Percentiles rank a stretch among this genome's conserved stretches.
Evolutionary conservation across 23 tunicate genomes (phyloP).

Genomic region (Corella eumyota): DNA sequence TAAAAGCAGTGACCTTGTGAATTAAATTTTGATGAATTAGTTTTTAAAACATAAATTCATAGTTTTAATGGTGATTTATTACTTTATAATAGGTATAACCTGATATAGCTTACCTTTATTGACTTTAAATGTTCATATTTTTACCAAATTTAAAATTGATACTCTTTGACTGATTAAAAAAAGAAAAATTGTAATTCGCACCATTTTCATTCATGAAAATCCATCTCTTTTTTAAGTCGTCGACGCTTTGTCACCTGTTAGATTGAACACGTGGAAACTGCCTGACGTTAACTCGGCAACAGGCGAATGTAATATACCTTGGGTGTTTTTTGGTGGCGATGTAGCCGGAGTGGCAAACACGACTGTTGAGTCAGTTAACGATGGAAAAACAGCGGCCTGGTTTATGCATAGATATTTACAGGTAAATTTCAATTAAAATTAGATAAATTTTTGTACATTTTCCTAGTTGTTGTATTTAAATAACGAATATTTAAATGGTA

Average conservation of each 20-base stretch:
- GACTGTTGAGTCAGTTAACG: slow-evolving; percentile 98
- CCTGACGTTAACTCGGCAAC: slow-evolving; percentile 79
- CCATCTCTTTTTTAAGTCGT: too few species aligned
- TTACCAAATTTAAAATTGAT: too few species aligned
- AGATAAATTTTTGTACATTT: background rate
- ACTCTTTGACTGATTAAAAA: background rate
- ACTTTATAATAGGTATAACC: too few species aligned
- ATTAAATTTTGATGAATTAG: too few species aligned
- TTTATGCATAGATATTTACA: slow-evolving; percentile 92
- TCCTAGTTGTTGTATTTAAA: background rate
- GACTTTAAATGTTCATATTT: too few species aligned
- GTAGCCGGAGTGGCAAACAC: slow-evolving; percentile 86
- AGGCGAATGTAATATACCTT: slow-evolving; percentile 47
- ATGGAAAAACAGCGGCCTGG: slow-evolving; percentile 94
- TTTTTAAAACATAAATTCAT: too few species aligned
- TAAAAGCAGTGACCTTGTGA: too few species aligned
- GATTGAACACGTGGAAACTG: slow-evolving; percentile 75
- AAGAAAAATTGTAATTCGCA: background rate
- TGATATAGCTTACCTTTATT: too few species aligned
- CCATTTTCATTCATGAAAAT: background rate
- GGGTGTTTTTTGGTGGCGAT: slow-evolving; percentile 98
- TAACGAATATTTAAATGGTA: too few species aligned
- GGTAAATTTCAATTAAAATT: slow-evolving; percentile 11
- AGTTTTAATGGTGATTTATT: too few species aligned
- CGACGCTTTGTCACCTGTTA: slow-evolving; percentile 46